Evolutionary conservation across 1,140 invertebrate genomes (phyloP).

Genomic region (Drosophila ananassae): DNA sequence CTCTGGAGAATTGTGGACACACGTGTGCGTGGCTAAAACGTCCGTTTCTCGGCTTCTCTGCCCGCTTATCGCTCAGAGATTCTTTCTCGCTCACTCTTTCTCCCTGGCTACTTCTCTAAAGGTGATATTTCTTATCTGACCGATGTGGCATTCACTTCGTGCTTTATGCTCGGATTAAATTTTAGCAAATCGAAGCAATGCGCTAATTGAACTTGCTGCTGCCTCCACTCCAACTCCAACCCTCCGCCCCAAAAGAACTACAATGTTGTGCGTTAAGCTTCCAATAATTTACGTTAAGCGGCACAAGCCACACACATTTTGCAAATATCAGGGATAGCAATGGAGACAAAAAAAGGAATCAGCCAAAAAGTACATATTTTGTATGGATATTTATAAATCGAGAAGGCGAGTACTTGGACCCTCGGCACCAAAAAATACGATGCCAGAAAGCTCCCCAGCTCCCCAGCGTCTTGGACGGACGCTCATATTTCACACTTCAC

Average conservation of each 20-base stretch:
- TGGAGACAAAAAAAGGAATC: not conserved
- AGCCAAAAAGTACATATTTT: constrained; percentile 7
- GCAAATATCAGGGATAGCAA: constrained; percentile 50
- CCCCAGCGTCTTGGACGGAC: constrained; percentile 42
- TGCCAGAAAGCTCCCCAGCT: constrained; percentile 26
- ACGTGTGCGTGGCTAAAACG: constrained; percentile 82
- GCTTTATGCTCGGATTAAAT: constrained; percentile 79
- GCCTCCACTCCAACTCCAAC: not conserved
- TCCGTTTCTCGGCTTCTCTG: constrained; percentile 46
- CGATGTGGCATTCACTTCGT: constrained; percentile 49
- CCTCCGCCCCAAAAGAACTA: constrained; percentile 1
- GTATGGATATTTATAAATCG: constrained; percentile 62
- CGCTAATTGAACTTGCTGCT: constrained; percentile 72
- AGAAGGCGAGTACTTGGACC: constrained; percentile 17
- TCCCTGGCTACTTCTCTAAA: constrained; percentile 9
- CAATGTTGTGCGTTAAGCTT: constrained; percentile 38
- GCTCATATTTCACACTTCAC: constrained; percentile 82
- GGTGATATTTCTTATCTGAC: constrained; percentile 46
- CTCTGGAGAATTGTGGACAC: constrained; percentile 12
- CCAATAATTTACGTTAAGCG: constrained; percentile 34
- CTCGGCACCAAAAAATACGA: constrained; percentile 5
- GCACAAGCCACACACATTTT: constrained; percentile 48
- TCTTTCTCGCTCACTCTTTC: constrained; percentile 15
- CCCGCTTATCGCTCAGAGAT: constrained; percentile 5
- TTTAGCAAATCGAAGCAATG: constrained; percentile 78